Base-by-base conservation (phyloP, 2,888 invertebrate species). In the Drosophila gaucha region DNA sequence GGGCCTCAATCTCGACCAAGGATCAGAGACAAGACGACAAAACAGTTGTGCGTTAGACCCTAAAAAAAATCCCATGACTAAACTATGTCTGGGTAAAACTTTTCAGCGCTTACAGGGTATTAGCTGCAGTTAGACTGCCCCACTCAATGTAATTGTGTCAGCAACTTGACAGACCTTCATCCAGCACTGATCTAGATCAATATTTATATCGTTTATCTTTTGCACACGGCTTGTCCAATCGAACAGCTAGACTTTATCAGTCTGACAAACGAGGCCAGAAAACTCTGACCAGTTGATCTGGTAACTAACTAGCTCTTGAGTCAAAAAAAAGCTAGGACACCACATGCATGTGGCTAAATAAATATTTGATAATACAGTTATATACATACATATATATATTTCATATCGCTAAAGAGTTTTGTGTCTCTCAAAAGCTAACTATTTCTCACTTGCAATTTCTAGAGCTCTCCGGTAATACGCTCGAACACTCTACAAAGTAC, bases 11-110 rank as follows among this genome's bases (percentile, higher is more conserved):
- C 47, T 6, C 14, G 16, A 35, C n/a, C 18, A 14, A 33, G n/a
- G 26, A 39, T 46, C 38, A n/a, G 1, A 20, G 8, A 9, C 24
- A 33, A 14, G 9, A 18, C 16, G 4, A 46, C 43, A 20, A 46
- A 60, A 50, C 41, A 60, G 47, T 33, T 58, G 47, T 22, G 28
- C 6, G 8, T 18, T 16, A 26, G 0, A 6, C 16, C 38, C 35
- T 16, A 58, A 33, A 59, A n/a, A 24, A 39, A 9, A 9, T 14
- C 39, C 39, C 14, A 46, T 20, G 20, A 46, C n/a, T 8, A 31
- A 31, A 0, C 5, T 5, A n/a, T 6, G 1, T 1, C 10, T 6
- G 9, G 3, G 8, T 24, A 14, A 10, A 26, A 2, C 24, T 10
- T 26, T 14, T 4, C 14, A 39, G 18, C n/a, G n/a, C n/a, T n/a